Conservation (phyloP, 2,797 vertebrate genomes). For the Microhierax caerulescens region DNA sequence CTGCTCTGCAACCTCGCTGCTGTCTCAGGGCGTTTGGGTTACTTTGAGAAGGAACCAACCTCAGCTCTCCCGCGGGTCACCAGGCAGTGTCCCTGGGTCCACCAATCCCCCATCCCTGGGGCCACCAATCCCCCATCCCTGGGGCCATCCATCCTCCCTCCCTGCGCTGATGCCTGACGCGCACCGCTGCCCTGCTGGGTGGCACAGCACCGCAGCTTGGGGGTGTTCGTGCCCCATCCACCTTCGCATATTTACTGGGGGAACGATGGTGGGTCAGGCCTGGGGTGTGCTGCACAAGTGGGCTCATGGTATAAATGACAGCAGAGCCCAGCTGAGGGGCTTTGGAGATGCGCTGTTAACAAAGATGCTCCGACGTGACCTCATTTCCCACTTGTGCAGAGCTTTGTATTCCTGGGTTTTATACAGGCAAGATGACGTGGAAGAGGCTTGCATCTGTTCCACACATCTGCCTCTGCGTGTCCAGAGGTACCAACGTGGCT, state of each 20-base stretch:
- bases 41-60: neutral
- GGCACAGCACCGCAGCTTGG: neutral
- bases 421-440: neutral
- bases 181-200: neutral
- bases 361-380: fast-evolving
- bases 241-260: fast-evolving
- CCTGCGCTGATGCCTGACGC: no score
- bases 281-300: neutral
- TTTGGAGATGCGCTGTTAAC: neutral
- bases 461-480: neutral
- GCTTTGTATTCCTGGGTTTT: neutral
- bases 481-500: neutral
- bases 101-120: neutral
- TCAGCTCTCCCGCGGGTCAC: neutral
- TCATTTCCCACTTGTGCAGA: neutral
- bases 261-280: neutral
- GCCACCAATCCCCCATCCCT: no score
- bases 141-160: no score
- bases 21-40: neutral
- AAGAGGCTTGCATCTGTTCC: neutral
- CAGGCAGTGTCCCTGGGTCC: neutral
- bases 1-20: neutral
- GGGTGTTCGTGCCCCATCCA: fast-evolving
- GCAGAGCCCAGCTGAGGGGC: neutral
- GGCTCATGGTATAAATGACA: neutral